Conservation (phyloP, 2,797 vertebrate genomes). For the Karalla daura region DNA sequence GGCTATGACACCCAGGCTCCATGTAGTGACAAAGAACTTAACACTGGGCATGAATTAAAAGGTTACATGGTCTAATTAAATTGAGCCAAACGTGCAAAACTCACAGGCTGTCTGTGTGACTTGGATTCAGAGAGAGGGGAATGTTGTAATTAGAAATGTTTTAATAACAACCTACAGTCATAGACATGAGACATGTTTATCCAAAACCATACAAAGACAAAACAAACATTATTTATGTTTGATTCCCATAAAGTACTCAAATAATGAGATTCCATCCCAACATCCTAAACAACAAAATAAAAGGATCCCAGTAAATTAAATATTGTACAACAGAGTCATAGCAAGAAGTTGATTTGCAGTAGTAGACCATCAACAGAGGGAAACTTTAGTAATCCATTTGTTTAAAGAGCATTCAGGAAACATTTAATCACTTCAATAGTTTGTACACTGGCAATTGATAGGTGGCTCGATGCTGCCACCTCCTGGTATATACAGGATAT, state of each 20-base stretch:
- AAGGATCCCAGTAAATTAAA: not conserved
- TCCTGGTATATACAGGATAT: constrained; percentile 29
- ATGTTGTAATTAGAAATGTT: constrained; percentile 29
- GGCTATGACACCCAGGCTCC: not conserved
- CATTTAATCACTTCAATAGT: too few relatives aligned
- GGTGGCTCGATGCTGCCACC: constrained; percentile 48
- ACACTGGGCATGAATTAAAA: constrained; percentile 18
- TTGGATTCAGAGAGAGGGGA: not conserved
- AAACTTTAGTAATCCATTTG: not conserved
- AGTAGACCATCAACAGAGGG: not conserved
- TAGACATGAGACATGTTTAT: constrained; percentile 1
- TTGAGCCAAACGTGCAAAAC: constrained; percentile 18
- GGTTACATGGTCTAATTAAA: constrained; percentile 43
- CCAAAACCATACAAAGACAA: not conserved
- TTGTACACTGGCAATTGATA: not conserved
- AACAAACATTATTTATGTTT: too few relatives aligned
- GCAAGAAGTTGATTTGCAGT: too few relatives aligned
- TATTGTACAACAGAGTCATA: not conserved
- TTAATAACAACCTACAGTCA: not conserved
- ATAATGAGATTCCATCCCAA: too few relatives aligned
- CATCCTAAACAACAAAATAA: not conserved
- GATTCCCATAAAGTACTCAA: too few relatives aligned
- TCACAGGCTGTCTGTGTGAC: constrained; percentile 8
- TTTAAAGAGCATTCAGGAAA: too few relatives aligned
- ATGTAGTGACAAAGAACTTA: constrained; percentile 12